Base-by-base conservation (phyloP, 2,113 vertebrate species). In the Prionailurus bengalensis region DNA sequence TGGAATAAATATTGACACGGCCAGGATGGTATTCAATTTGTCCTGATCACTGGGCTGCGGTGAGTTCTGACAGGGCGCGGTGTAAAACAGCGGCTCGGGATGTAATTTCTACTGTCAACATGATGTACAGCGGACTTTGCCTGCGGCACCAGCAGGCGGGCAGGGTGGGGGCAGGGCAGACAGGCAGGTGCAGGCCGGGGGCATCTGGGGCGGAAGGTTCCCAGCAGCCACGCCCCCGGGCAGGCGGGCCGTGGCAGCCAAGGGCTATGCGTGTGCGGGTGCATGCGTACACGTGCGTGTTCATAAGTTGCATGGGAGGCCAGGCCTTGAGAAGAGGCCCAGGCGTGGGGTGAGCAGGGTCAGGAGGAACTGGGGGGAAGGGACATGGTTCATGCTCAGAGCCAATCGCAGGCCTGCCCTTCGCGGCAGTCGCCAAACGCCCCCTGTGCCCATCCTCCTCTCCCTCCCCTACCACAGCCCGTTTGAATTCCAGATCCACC, bases 101-200 rank as follows among this genome's bases (percentile, higher is more conserved):
- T 99, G 99, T 99, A 99, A 99, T 99, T 99, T 99, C 99, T 98
- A 98, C 99, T 99, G 99, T 99, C 99, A 99, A 99, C 99, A 99
- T 99, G 99, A 99, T 99, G 99, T 99, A 99, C 98, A 98, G 98
- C 97, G 83, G 33, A 93, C 97, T 98, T 95, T 98, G 99, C 98
- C 97, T 78, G 92, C 53, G 1, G 97, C 97, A 85, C 81, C 12
- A 9, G 58, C 95, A 4, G n/a, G 8, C 16, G 0, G 80, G 65
- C 70, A 1, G 91, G 95, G 86, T 0, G 68, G 97, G 91, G 95
- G 63, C 19, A 4, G 89, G 94, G 58, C 5, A 3, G 87, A 31
- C 73, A 95, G 91, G 21, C 96, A 98, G 97, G 97, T 90, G 31
- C 14, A 19, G 36, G 65, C 51, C 1, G 1, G 2, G 10, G 92